These are phyloP conservation scores for Watsonalla cultraria DNA, from an alignment of 2,888 invertebrate genomes.

Conservation along the genomic window DNA sequence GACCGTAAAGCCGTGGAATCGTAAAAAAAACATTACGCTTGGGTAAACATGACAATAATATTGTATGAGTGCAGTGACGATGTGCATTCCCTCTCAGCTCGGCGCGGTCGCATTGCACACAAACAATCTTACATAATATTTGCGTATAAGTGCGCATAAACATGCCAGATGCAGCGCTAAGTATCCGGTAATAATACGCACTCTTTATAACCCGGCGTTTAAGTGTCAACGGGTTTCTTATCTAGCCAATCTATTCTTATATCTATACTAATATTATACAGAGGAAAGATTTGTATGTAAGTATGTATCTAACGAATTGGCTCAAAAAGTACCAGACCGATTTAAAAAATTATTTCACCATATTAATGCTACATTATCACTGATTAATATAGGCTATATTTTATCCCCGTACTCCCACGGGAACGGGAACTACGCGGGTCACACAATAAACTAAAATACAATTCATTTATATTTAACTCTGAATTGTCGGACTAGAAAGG, in stretches of 20 bases:
- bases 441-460: neutral
- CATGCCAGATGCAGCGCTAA: slow-evolving; percentile 58
- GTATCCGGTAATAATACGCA: slow-evolving; percentile 37
- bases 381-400: too few relatives aligned
- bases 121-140: slow-evolving; percentile 54
- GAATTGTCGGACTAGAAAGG: neutral
- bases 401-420: too few relatives aligned
- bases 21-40: neutral
- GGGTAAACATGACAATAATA: neutral
- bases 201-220: slow-evolving; percentile 29
- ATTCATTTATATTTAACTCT: too few relatives aligned
- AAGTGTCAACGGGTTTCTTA: neutral
- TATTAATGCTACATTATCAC: too few relatives aligned
- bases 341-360: too few relatives aligned
- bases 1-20: neutral
- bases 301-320: too few relatives aligned
- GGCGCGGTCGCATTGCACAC: slow-evolving; percentile 35
- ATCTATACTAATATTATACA: too few relatives aligned
- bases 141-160: slow-evolving; percentile 52
- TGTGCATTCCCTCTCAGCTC: slow-evolving; percentile 48
- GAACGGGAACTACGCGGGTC: too few relatives aligned
- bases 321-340: too few relatives aligned
- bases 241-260: neutral
- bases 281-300: too few relatives aligned
- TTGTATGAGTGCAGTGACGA: neutral